phyloP scores from a whole-genome alignment of 2,797 vertebrate genomes.

The Centroberyx gerrardi region DNA sequence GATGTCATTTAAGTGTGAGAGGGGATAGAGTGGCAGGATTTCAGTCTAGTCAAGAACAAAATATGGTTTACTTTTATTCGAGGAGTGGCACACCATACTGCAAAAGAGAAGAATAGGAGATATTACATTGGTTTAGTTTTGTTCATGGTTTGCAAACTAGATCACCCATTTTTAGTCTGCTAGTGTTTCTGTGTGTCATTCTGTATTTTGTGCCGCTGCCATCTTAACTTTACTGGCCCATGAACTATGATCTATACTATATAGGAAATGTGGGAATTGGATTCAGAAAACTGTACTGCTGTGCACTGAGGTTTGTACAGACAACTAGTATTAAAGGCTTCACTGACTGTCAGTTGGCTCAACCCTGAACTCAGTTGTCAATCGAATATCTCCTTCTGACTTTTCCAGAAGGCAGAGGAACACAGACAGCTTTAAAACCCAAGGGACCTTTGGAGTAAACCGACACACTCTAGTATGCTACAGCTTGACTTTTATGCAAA shows the following conservation, averaged over 20 bases:
- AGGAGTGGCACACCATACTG: background rate
- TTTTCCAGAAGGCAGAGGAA: constrained; percentile 41
- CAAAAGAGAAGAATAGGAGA: background rate
- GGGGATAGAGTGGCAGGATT: background rate
- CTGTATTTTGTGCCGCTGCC: constrained; percentile 8
- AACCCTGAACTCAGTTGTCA: no score
- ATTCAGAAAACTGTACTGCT: constrained; percentile 18
- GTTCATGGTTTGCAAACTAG: no score
- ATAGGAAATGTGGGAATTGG: constrained; percentile 18
- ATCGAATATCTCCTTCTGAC: background rate
- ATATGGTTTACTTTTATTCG: background rate
- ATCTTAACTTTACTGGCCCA: background rate
- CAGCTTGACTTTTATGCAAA: constrained; percentile 10
- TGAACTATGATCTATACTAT: constrained; percentile 15
- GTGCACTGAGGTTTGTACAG: constrained; percentile 26
- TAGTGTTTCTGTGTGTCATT: background rate
- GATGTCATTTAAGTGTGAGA: constrained; percentile 11
- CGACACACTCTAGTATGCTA: constrained; percentile 7
- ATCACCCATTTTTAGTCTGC: background rate
- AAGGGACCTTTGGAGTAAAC: constrained; percentile 22
- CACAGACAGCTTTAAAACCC: background rate
- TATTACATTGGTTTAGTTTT: no score
- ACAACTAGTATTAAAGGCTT: constrained; percentile 63
- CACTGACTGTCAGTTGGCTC: no score
- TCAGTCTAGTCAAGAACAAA: background rate